Base-by-base conservation (phyloP, 1,140 invertebrate species). In the Drosophila simulans region DNA sequence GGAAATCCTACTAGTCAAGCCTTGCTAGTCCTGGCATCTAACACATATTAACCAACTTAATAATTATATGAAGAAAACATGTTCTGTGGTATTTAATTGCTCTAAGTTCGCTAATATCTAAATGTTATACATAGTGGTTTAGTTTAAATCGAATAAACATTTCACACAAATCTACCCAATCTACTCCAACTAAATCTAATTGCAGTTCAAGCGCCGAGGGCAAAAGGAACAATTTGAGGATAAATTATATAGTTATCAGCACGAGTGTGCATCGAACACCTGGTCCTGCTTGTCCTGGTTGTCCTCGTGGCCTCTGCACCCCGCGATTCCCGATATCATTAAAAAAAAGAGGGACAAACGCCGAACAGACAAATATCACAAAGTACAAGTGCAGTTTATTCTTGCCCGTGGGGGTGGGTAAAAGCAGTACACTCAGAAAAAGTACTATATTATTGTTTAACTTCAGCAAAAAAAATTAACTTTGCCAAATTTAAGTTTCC, bases 1-100 rank as follows among this genome's bases (percentile, higher is more conserved):
- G 60, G 31, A 68, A 72, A 54, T 66, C 66, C 40, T 71, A 76
- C 80, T 83, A 83, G 80, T 83, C 80, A 83, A 54, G 80, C 71
- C 60, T 65, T 70, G 68, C 68, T 71, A 71, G 68, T 71, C 68
- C 57, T n/a, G 59, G 77, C 73, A 75, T 52, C 53, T 65, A 65
- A 64, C 60, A 64, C 51, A 63, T 71, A 57, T 55, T 71, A 71
- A 71, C 52, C 68, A 71, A 70, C 60, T 43, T 74, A 54, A 74
- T 63, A 74, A 73, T 73, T 73, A 72, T 73, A 73, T 74, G 43
- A 75, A 20, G 54, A 70, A 81, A 86, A 79, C 80, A 89, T 84
- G 84, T 89, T 89, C 84, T 89, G 84, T 89, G 84, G 84, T 89
- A 89, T 89, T 90, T 90, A 90, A 89, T 89, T 90, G 84, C 85